phyloP scores from a whole-genome alignment of 2,797 vertebrate genomes.

The Smutsia temminckii region DNA sequence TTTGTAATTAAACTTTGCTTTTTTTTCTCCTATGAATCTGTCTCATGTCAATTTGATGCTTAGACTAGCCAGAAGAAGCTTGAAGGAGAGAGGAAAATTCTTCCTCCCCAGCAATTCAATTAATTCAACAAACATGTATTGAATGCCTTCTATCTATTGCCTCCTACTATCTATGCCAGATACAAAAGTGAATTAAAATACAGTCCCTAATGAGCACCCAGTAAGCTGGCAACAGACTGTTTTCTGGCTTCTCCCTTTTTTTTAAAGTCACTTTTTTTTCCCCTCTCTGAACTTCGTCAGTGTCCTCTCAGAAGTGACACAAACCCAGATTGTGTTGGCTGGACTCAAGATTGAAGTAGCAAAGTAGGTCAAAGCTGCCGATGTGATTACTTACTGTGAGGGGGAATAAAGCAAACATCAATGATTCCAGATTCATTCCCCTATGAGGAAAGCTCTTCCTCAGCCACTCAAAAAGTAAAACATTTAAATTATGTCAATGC shows the following conservation, averaged over 20 bases:
- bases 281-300: background rate
- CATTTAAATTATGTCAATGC: background rate
- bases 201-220: background rate
- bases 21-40: no score
- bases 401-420: no score
- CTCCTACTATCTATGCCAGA: background rate
- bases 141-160: background rate
- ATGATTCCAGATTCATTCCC: background rate
- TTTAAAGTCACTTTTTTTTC: background rate
- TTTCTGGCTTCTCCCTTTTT: background rate
- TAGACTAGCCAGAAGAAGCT: no score
- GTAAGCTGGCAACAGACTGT: background rate
- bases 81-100: no score
- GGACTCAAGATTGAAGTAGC: background rate
- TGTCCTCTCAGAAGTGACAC: background rate
- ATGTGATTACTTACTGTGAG: background rate
- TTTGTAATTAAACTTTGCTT: no score
- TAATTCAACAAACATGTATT: background rate
- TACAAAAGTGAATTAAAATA: background rate
- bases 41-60: no score
- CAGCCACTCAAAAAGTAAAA: background rate
- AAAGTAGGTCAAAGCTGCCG: background rate
- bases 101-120: background rate
- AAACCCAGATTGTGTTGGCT: background rate
- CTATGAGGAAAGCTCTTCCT: conserved; percentile 6